These are phyloP conservation scores for Drosophila kokeensis DNA, from an alignment of 2,888 invertebrate species.

Conservation along the genomic window DNA sequence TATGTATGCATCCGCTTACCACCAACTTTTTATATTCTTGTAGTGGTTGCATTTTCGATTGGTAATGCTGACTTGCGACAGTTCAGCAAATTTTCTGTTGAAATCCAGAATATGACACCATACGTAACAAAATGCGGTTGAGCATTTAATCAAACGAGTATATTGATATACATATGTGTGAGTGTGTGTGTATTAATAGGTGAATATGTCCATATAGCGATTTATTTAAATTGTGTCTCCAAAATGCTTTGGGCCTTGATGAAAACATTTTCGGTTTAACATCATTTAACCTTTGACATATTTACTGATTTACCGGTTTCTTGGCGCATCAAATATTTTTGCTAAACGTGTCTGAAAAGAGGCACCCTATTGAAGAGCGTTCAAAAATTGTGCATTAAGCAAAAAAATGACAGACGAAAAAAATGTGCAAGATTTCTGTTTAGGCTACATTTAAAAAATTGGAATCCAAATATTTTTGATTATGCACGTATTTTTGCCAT, in stretches of 20 bases:
- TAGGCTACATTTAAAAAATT: neutral
- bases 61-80: conserved; percentile 44
- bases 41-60: conserved; percentile 28
- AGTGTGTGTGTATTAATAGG: neutral
- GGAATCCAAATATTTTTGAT: neutral
- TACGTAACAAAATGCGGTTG: conserved; percentile 21
- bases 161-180: neutral
- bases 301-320: conserved; percentile 16
- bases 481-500: conserved; percentile 6
- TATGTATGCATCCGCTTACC: conserved; percentile 35
- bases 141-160: conserved; percentile 7
- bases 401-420: neutral
- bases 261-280: conserved; percentile 1
- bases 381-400: conserved; percentile 1
- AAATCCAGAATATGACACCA: conserved; percentile 47
- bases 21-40: conserved; percentile 25
- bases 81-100: conserved; percentile 42
- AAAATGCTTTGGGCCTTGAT: conserved; percentile 25
- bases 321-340: conserved; percentile 18
- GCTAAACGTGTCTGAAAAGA: conserved; percentile 9
- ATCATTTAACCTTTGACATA: conserved; percentile 32
- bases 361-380: neutral
- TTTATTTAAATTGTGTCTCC: conserved; percentile 24
- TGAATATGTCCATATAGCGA: neutral
- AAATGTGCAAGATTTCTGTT: conserved; percentile 1